Evolutionary conservation across 2,113 vertebrate species (phyloP), one percentile per base, ranked within the genome.

Genomic region (Tragelaphus strepsiceros): DNA sequence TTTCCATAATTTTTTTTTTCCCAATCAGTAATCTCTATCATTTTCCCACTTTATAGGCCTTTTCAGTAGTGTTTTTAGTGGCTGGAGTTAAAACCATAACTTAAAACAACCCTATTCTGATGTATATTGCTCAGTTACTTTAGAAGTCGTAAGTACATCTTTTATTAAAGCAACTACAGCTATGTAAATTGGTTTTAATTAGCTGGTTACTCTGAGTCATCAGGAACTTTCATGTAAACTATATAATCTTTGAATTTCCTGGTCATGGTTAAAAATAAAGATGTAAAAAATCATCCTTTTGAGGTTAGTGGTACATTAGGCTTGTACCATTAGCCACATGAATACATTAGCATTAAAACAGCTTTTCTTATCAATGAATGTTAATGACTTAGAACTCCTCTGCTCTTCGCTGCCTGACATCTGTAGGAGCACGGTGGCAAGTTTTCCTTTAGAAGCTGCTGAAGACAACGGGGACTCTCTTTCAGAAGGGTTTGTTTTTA

Each of bases 401-500:
- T 46, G 4, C 39, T 39, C 49, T 80, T 54, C 6, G 1, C 61
- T n/a, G 61, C 30, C 90, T 32, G 28, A 21, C n/a, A 6, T 64
- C 21, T n/a, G 86, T 86, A 16, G 61, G 59, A 74, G 82, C 54
- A 30, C 21, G 5, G 71, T 62, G 81, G 51, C 35, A 30, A n/a
- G 26, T 21, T 32, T 88, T 54, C 46, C 67, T 39, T 92, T 46
- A 80, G 80, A 88, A 62, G 92, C 49, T 91, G 82, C 90, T 10
- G 56, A 54, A 53, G 78, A 86, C 54, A 51, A 35, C 14, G 4
- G 49, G 81, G 81, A 53, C 85, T 59, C 84, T 71, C 80, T 96
- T 97, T 94, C 67, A 93, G 39, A 84, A 84, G 82, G 92, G 78
- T 91, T 97, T 97, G 88, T 94, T 95, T 97, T 97, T 94, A 97